Percentiles rank a stretch among this genome's conserved stretches.
Evolutionary conservation across 2,113 vertebrate species (phyloP).

Genomic region (Tonatia bakeri): DNA sequence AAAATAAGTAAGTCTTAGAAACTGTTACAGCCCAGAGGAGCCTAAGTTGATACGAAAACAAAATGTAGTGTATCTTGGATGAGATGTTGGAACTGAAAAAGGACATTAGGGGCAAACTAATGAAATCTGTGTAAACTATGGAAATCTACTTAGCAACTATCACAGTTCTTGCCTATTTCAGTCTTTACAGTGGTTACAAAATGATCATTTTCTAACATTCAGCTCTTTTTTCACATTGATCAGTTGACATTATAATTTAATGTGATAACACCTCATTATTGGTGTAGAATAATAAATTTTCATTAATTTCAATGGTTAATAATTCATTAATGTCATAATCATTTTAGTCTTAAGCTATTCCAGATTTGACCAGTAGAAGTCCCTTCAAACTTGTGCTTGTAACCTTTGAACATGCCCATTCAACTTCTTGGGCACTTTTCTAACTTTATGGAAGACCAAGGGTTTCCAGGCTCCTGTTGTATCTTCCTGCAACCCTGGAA

Average conservation of each 20-base stretch:
- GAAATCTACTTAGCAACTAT: background rate
- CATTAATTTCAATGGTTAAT: background rate
- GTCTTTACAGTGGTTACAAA: background rate
- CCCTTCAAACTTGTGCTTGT: background rate
- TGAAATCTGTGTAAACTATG: background rate
- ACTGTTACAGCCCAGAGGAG: too few relatives aligned
- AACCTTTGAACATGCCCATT: background rate
- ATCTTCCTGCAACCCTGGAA: background rate
- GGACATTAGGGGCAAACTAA: background rate
- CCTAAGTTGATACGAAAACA: too few relatives aligned
- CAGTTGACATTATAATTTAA: background rate
- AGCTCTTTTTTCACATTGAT: background rate
- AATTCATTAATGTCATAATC: background rate
- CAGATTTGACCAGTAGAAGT: background rate
- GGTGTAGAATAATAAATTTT: background rate
- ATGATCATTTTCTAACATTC: background rate
- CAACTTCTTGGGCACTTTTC: background rate
- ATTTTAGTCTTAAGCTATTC: background rate
- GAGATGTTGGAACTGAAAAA: background rate
- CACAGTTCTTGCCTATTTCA: background rate
- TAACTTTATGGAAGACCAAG: background rate
- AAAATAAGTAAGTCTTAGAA: too few relatives aligned
- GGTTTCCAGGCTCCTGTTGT: background rate
- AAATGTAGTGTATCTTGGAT: too few relatives aligned
- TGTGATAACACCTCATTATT: background rate